Base-by-base conservation (phyloP, 30 jellyfish, hydroid and myxozoan genomes). In the Aurelia sp. region DNA sequence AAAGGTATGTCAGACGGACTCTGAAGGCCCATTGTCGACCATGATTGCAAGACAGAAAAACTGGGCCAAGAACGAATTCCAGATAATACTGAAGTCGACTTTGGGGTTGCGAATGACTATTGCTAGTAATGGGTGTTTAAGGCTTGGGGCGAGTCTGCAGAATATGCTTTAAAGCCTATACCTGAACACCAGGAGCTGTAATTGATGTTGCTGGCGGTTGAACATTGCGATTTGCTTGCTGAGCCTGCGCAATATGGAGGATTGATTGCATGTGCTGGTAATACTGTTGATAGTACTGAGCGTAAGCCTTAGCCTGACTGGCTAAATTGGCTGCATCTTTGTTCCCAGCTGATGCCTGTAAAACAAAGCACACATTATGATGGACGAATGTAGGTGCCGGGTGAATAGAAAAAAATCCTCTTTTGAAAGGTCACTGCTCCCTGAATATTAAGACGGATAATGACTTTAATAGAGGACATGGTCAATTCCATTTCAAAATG, bases 231-330 rank as follows among this genome's bases (percentile, higher is more conserved):
- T 67, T 55, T 17, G 84, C 84, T 13, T 55, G 68, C 47, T 73
- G 59, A 12, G 73, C 40, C 19, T 81, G 70, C 16, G 91, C 79
- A 74, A 83, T 33, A 21, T 85, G 89, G 30, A 66, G 79, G 11
- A 85, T 30, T 21, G 68, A 60, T 63, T 75, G 88, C 89, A 85
- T 64, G 66, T 85, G 89, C 70, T 85, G 88, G 70, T 67, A 86
- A 41, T 76, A 76, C 33, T 71, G 84, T 81, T 86, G 96, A 72
- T 86, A 86, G 61, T 86, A 78, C 86, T 86, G 96, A 10, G 96
- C 96, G 62, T 86, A 86, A 27, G 87, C 89, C 27, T 50, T 76
- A 2, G 95, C 95, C 66, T 85, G 95, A 23, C 86, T 53, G 30
- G 95, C 95, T 66, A 83, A 21, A 27, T 41, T 70, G 4, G 86